Percentiles rank a stretch among this genome's conserved stretches.
Evolutionary conservation across 2,888 invertebrate species (phyloP).

Genomic region (Calliphora vomitoria): DNA sequence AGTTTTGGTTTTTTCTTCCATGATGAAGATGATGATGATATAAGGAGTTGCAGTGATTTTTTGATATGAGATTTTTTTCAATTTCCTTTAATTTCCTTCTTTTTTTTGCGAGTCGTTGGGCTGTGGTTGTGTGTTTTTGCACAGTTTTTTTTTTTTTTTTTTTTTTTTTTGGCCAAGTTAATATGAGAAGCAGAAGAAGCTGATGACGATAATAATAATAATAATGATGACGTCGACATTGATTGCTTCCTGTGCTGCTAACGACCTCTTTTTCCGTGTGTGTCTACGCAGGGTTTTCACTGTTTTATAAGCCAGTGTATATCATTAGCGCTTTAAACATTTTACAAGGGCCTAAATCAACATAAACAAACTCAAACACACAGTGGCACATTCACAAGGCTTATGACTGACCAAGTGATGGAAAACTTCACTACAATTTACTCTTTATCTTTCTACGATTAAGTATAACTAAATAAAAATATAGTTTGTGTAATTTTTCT

Average conservation of each 20-base stretch:
- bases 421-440: not conserved
- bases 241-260: constrained; percentile 76
- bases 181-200: constrained; percentile 58
- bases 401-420: constrained; percentile 1
- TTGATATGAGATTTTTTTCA: constrained; percentile 67
- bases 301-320: constrained; percentile 34
- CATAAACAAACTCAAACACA: not conserved
- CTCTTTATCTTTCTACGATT: not conserved
- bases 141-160: constrained; percentile 57
- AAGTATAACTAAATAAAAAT: too few relatives aligned
- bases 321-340: constrained; percentile 63
- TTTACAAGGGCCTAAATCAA: constrained; percentile 63
- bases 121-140: constrained; percentile 47
- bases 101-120: constrained; percentile 36
- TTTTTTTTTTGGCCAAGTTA: constrained; percentile 66
- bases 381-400: not conserved
- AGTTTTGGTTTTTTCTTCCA: not conserved
- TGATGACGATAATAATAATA: constrained; percentile 60
- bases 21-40: constrained; percentile 58
- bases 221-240: constrained; percentile 74
- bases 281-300: constrained; percentile 12
- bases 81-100: constrained; percentile 60
- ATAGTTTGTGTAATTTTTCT: not conserved
- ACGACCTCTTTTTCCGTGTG: constrained; percentile 53
- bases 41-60: constrained; percentile 74